A percentile compares a stretch with the other conserved stretches of the same genome.
These are phyloP conservation scores for Conopomorpha cramerella DNA, from an alignment of 1,140 invertebrate species.

Conservation along the genomic window DNA sequence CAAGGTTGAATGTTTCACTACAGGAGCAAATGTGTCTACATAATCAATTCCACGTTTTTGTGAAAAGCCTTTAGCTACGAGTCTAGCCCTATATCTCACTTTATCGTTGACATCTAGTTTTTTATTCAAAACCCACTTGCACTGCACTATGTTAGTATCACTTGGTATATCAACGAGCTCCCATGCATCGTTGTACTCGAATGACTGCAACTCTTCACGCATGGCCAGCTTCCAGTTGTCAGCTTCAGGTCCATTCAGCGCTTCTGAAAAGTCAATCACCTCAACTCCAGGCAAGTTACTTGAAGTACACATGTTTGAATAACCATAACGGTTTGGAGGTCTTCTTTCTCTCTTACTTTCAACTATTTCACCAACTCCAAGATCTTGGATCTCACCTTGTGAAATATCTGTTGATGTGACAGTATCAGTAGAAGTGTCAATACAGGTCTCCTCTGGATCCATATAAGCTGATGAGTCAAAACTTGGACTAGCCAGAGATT, in stretches of 20 bases:
- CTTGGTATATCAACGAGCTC: constrained; percentile 19
- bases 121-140: constrained; percentile 8
- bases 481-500: too few relatives aligned
- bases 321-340: background rate
- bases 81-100: constrained; percentile 2
- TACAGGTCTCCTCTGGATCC: too few relatives aligned
- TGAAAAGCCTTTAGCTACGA: constrained; percentile 4
- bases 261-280: constrained; percentile 3
- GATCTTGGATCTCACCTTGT: too few relatives aligned
- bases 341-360: too few relatives aligned
- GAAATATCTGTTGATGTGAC: too few relatives aligned
- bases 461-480: too few relatives aligned
- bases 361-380: too few relatives aligned
- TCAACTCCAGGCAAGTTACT: too few relatives aligned
- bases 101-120: constrained; percentile 5
- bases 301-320: background rate
- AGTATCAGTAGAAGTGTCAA: too few relatives aligned
- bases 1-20: too few relatives aligned
- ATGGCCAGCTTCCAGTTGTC: constrained; percentile 11
- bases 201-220: constrained; percentile 19
- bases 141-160: constrained; percentile 16
- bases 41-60: too few relatives aligned
- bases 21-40: too few relatives aligned
- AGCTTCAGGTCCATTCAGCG: constrained; percentile 4
- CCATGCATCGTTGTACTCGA: constrained; percentile 25